Evolutionary conservation across 2,888 invertebrate genomes (phyloP), one percentile per base, ranked within the genome.

Genomic region (Leistus spinibarbis): DNA sequence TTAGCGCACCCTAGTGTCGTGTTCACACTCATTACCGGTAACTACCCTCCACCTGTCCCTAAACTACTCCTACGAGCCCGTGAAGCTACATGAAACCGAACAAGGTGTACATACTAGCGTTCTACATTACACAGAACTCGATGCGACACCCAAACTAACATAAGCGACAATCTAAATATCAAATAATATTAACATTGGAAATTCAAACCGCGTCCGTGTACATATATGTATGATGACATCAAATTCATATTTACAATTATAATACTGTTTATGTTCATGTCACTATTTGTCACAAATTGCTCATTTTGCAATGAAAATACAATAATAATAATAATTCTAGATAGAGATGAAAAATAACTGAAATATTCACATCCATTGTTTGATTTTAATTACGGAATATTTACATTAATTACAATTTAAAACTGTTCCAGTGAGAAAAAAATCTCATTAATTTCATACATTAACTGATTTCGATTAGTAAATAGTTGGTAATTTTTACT

Each of bases 321-420:
- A n/a, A n/a, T 40, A 40, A 40, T 40, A 40, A 40, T 40, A 13
- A 40, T 60, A 19, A 60, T 60, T 60, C 60, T 10, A 17, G 2
- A 17, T 17, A 60, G 20, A 19, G 60, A 10, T 60, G n/a, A 66
- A 72, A 66, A 54, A 66, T 23, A 57, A 27, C 65, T 10, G 64
- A 24, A 71, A 72, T 19, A 65, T 57, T 66, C 65, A 57, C 72
- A 57, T 56, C 13, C 65, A 72, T 57, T 72, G 72, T 66, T 72
- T 72, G 66, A 72, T 72, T 66, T 66, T 66, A 72, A 72, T 72
- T 72, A 72, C 66, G 72, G n/a, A 27, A 65, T 72, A 71, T 71
- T 71, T 71, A 71, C 71, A 64, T 71, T 71, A 64, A 71, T 71
- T 71, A 71, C 64, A 53, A n/a, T 64, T 54, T 60, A n/a, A 63